Conservation (phyloP, 2,888 invertebrate species). For the Julus scandinavius region DNA sequence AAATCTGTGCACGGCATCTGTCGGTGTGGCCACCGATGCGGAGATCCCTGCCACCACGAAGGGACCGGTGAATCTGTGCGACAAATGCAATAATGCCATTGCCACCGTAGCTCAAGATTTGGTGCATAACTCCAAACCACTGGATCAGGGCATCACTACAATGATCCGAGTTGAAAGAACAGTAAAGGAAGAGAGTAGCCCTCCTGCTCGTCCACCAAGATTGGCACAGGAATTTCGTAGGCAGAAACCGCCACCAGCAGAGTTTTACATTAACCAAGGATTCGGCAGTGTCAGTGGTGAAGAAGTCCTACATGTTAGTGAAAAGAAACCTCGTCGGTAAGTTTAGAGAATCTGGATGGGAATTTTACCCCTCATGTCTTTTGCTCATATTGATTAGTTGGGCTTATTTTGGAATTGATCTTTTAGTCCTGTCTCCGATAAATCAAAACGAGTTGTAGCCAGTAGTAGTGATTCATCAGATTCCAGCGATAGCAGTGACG, state of each 20-base stretch:
- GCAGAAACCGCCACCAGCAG: constrained; percentile 43
- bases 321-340: neutral
- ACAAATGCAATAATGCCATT: constrained; percentile 72
- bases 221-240: constrained; percentile 42
- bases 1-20: constrained; percentile 63
- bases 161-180: neutral
- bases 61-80: constrained; percentile 67
- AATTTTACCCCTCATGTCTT: neutral
- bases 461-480: constrained; percentile 47
- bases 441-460: neutral
- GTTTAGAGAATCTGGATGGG: neutral
- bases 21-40: constrained; percentile 65
- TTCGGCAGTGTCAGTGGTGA: neutral
- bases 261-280: constrained; percentile 47
- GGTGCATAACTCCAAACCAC: neutral
- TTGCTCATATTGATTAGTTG: neutral
- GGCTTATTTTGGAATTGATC: neutral
- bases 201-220: constrained; percentile 38
- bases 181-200: neutral
- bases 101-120: constrained; percentile 67
- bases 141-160: constrained; percentile 36
- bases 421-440: neutral
- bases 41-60: neutral
- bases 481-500: constrained; percentile 57
- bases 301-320: neutral